Evolutionary conservation across 2,888 invertebrate genomes (phyloP), one percentile per base, ranked within the genome.

Genomic region (Acrocera orbiculus): DNA sequence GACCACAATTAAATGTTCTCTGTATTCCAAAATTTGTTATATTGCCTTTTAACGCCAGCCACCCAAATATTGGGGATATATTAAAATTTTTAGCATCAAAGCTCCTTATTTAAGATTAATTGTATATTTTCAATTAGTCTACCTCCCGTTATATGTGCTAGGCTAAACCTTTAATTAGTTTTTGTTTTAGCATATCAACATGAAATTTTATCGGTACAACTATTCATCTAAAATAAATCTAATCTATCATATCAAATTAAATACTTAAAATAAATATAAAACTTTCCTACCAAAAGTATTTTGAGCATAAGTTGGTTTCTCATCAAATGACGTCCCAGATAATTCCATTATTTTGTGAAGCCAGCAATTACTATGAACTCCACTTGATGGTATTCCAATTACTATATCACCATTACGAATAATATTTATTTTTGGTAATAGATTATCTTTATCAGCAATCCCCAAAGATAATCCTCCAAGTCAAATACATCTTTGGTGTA

Each of bases 131-230:
- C 89, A 3, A 73, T 60, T 16, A 98, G 65, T 1, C 96, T 96
- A 15, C 96, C 96, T 17, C 96, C 96, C 2, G 96, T 98, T 34
- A 98, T 80, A 61, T 98, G 96, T 1, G 93, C 93, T n/a, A n/a
- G n/a, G n/a, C n/a, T 44, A 83, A 71, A 0, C 80, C 92, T 63
- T 92, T 90, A 5, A 95, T 71, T 39, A 69, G 63, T 10, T 77
- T 76, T 5, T 68, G n/a, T n/a, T n/a, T n/a, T n/a, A n/a, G n/a
- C n/a, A n/a, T n/a, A n/a, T n/a, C n/a, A n/a, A n/a, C n/a, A n/a
- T n/a, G n/a, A n/a, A n/a, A n/a, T n/a, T n/a, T n/a, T n/a, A n/a
- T n/a, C n/a, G n/a, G n/a, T n/a, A n/a, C n/a, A n/a, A n/a, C n/a
- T n/a, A n/a, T n/a, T n/a, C n/a, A n/a, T n/a, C n/a, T n/a, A n/a